These are phyloP conservation scores for Prionailurus bengalensis DNA, from an alignment of 2,113 vertebrate species.

Conservation along the genomic window DNA sequence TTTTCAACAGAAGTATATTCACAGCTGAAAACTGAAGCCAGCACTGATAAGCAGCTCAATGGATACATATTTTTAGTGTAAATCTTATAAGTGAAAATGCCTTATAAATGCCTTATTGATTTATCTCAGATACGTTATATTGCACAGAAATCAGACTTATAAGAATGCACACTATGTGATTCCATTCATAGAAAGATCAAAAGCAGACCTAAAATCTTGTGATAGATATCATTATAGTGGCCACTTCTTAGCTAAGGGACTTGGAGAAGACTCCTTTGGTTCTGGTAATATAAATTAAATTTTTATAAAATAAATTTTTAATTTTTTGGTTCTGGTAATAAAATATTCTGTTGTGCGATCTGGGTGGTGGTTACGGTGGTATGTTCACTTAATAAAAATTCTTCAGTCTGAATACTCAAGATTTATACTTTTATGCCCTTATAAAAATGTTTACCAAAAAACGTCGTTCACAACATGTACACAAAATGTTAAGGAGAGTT, in stretches of 20 bases:
- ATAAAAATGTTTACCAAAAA: constrained; percentile 14
- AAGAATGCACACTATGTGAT: background rate
- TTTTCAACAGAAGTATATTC: constrained; percentile 1
- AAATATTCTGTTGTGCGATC: background rate
- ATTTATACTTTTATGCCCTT: background rate
- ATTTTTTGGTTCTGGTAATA: background rate
- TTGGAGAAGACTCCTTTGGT: background rate
- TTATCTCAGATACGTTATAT: constrained; percentile 16
- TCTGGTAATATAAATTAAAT: background rate
- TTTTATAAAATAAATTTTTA: no score
- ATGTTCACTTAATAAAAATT: background rate
- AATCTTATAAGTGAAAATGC: background rate
- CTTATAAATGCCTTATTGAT: background rate
- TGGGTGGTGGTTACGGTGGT: background rate
- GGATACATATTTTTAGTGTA: background rate
- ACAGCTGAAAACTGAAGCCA: background rate
- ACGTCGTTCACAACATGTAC: background rate
- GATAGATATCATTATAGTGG: background rate
- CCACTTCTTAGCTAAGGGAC: background rate
- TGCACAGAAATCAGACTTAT: background rate
- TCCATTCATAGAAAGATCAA: background rate
- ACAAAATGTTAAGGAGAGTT: background rate
- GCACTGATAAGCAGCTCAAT: background rate
- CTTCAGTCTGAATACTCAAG: background rate
- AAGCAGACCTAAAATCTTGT: background rate